Conservation (phyloP, 2,797 vertebrate genomes). For the Premnoplex brunnescens region DNA sequence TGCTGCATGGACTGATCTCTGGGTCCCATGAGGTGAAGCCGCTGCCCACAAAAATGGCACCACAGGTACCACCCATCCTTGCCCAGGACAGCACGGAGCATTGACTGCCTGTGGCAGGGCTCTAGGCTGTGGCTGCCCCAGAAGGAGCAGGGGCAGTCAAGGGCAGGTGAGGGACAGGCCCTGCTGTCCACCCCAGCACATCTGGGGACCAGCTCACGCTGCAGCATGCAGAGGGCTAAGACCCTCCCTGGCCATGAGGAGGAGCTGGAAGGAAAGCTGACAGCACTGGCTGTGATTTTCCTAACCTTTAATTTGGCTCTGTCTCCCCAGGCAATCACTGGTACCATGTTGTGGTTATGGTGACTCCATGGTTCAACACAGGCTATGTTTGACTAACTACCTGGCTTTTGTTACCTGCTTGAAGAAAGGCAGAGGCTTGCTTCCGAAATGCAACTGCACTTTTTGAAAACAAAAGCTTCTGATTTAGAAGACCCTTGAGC, state of each 20-base stretch:
- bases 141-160: not conserved
- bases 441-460: not conserved
- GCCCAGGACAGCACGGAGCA: not conserved
- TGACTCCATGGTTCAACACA: not conserved
- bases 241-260: not conserved
- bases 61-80: accelerated
- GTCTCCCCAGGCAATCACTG: not conserved
- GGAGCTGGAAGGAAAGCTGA: not conserved
- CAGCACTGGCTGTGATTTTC: not conserved
- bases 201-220: not conserved
- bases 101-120: accelerated
- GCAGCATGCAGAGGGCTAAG: not conserved
- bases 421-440: not conserved
- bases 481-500: not conserved
- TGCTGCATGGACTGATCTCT: not conserved
- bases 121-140: not conserved
- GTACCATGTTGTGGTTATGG: not conserved
- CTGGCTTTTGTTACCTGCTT: not conserved
- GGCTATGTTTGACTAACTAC: not conserved
- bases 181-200: not conserved
- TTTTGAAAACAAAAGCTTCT: not conserved
- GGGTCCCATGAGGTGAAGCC: not conserved
- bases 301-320: not conserved
- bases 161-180: not conserved
- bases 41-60: accelerated